Evolutionary conservation across 2,113 vertebrate species (phyloP).

Genomic region (Laticauda colubrina): DNA sequence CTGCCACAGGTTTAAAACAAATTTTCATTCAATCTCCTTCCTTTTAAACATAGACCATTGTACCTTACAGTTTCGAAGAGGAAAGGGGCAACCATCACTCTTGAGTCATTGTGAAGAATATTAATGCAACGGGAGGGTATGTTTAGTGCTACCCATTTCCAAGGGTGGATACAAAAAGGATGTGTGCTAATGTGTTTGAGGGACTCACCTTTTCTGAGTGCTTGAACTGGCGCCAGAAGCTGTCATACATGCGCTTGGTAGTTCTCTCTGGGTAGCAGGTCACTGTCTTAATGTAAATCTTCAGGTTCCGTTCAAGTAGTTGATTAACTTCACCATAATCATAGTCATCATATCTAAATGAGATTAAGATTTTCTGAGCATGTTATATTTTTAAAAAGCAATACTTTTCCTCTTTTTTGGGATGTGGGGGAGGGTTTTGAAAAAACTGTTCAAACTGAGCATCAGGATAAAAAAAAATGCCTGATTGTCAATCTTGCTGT

Average conservation of each 20-base stretch:
- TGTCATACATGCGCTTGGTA: conserved; percentile 84
- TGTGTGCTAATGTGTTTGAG: background rate
- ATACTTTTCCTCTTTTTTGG: background rate
- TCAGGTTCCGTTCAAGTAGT: conserved; percentile 84
- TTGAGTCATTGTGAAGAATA: background rate
- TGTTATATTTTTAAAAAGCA: background rate
- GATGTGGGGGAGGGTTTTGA: background rate
- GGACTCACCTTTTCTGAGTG: conserved; percentile 81
- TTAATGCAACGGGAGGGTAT: background rate
- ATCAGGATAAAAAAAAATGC: background rate
- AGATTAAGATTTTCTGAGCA: conserved; percentile 2
- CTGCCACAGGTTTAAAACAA: background rate
- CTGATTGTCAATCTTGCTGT: no score
- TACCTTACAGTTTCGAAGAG: no score
- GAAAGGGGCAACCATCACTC: background rate
- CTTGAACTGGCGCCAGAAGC: conserved; percentile 85
- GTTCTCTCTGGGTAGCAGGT: conserved; percentile 85
- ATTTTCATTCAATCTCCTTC: background rate
- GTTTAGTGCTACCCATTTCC: background rate
- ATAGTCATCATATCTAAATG: conserved; percentile 82
- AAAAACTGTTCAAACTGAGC: background rate
- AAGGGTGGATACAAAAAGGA: background rate
- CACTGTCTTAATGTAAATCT: conserved; percentile 89
- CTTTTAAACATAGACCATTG: background rate
- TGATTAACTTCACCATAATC: conserved; percentile 87